Percentiles rank a stretch among this genome's conserved stretches.
These are phyloP conservation scores for Suncus etruscus DNA, from an alignment of 2,113 vertebrate species.

Conservation along the genomic window DNA sequence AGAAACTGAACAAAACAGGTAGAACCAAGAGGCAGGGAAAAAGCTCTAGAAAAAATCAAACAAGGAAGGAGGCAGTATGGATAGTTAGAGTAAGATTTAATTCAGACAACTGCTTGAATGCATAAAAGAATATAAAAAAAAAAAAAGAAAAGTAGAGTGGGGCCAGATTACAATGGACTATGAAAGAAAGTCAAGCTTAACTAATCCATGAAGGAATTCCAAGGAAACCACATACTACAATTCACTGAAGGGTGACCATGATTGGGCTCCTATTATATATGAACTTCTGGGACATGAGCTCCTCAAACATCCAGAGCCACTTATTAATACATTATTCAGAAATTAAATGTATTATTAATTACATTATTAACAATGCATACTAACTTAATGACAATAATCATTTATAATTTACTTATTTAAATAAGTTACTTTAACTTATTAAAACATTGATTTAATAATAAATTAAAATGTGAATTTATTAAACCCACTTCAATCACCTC, in stretches of 20 bases:
- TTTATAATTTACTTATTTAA: too few relatives aligned
- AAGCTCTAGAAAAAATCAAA: neutral
- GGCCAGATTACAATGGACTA: neutral
- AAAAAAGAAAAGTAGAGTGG: slow-evolving; percentile 30
- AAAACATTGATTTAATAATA: too few relatives aligned
- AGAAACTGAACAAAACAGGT: neutral
- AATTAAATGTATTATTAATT: too few relatives aligned
- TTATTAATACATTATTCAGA: too few relatives aligned
- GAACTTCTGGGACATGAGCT: neutral
- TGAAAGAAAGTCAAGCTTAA: slow-evolving; percentile 19
- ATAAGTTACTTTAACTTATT: too few relatives aligned
- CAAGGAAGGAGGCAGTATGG: neutral
- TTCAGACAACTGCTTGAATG: slow-evolving; percentile 14
- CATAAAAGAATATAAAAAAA: slow-evolving; percentile 22
- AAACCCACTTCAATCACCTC: neutral
- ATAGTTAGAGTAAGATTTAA: neutral
- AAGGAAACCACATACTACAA: neutral
- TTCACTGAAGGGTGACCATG: slow-evolving; percentile 12
- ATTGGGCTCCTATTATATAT: slow-evolving; percentile 40
- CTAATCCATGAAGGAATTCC: neutral
- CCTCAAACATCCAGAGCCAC: neutral
- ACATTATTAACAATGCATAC: too few relatives aligned
- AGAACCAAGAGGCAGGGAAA: neutral
- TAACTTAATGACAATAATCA: too few relatives aligned
- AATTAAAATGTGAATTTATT: neutral